A percentile compares a stretch with the other conserved stretches of the same genome.
Evolutionary conservation across 1,140 invertebrate genomes (phyloP).

Genomic region (Leucophenga varia): DNA sequence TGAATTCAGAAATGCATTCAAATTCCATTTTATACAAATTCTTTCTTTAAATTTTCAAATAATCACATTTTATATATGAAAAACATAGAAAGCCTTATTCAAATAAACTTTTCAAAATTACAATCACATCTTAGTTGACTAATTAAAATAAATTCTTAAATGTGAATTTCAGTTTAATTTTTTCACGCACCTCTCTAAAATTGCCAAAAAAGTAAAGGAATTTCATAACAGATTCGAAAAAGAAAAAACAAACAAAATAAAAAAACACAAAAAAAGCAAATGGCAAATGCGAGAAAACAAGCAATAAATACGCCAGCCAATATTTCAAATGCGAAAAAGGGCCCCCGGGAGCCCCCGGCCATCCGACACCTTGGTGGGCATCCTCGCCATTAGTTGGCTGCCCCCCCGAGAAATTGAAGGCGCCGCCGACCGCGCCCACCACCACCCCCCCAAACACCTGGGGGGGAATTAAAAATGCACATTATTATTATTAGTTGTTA

Average conservation of each 20-base stretch:
- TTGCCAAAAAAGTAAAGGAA: constrained; percentile 8
- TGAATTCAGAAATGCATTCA: no score
- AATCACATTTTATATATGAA: no score
- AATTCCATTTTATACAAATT: no score
- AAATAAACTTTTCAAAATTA: no score
- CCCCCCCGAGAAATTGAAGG: no score
- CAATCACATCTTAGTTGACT: constrained; percentile 40
- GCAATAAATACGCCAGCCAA: constrained; percentile 54
- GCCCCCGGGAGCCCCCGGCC: constrained; percentile 8
- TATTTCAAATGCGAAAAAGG: constrained; percentile 36
- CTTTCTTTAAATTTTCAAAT: no score
- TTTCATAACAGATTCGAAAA: constrained; percentile 4
- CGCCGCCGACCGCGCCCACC: no score
- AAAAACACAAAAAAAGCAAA: constrained; percentile 11
- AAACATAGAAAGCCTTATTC: no score
- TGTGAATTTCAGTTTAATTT: constrained; percentile 54
- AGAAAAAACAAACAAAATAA: background rate
- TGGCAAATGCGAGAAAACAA: constrained; percentile 45
- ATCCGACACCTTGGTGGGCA: background rate
- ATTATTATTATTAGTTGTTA: constrained; percentile 57
- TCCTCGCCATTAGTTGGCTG: constrained; percentile 9
- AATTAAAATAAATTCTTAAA: constrained; percentile 55
- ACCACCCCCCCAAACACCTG: no score
- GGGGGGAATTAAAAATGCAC: constrained; percentile 50
- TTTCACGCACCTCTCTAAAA: constrained; percentile 40